Percentiles rank a stretch among this genome's conserved stretches.
phyloP scores from a whole-genome alignment of 2,888 invertebrate genomes.

The Rapana venosa region DNA sequence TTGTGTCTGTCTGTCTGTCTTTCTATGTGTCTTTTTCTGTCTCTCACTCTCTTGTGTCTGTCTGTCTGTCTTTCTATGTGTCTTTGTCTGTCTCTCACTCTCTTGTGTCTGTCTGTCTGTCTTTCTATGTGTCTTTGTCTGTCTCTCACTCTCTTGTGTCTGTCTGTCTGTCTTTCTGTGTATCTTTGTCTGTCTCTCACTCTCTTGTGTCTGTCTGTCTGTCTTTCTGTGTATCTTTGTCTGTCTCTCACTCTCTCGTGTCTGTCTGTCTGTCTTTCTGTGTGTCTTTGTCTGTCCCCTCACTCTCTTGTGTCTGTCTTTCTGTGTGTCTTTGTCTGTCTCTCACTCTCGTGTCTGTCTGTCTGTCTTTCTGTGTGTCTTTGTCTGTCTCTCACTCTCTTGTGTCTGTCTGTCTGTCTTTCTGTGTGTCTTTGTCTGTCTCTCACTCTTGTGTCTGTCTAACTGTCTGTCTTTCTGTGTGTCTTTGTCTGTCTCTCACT shows the following conservation, averaged over 20 bases:
- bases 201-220: not conserved
- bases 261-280: not conserved
- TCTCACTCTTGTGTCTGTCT: too few relatives aligned
- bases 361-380: not conserved
- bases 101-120: not conserved
- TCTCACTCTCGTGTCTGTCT: not conserved
- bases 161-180: not conserved
- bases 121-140: not conserved
- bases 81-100: not conserved
- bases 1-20: not conserved
- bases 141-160: not conserved
- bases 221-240: not conserved
- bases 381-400: not conserved
- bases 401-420: not conserved
- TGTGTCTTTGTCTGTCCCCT: too few relatives aligned
- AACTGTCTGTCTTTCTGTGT: not conserved
- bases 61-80: not conserved
- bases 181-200: not conserved
- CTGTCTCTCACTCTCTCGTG: not conserved
- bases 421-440: too few relatives aligned
- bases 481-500: not conserved
- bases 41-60: not conserved
- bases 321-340: not conserved
- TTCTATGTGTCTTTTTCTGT: not conserved
- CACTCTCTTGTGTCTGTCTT: not conserved